Base-by-base conservation (phyloP, 1,140 invertebrate species). In the Myzus persicae region DNA sequence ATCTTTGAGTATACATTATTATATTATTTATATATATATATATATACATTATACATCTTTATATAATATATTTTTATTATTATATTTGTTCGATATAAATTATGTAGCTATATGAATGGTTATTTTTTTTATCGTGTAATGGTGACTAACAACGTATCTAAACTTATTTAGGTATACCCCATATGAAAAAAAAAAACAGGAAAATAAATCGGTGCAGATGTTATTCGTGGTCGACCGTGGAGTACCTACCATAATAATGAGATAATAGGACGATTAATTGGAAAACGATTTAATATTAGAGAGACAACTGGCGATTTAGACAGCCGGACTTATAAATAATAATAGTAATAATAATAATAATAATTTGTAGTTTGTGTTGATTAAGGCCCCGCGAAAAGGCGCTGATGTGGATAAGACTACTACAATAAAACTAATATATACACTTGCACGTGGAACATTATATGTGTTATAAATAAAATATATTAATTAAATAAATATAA, bases 141-240 rank as follows among this genome's bases (percentile, higher is more conserved):
- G 51, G 22, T 14, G 87, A 89, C 9, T 36, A 24, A 36, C 8
- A 20, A 9, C 22, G 36, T 89, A 38, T 89, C 4, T 8, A 38
- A 51, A 54, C 14, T 22, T 22, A 51, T 67, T 67, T 67, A 24
- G 14, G 46, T 22, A 2, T 18, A n/a, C 31, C 26, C 24, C 54
- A 54, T 26, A 51, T 14, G 1, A 40, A 89, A 36, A 88, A 38
- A 36, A 81, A 40, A 38, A 84, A 84, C 4, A 46, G 42, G n/a
- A 48, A 88, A 48, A 48, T 88, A 51, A 88, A 88, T 51, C 87
- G 87, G 87, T 22, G n/a, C 46, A 38, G 85, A 88, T 88, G 44
- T 88, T 88, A 24, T 48, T 36, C 20, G 42, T 88, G n/a, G 46
- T 36, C 46, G n/a, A 88, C 46, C n/a, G 20, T 1, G 1, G 44